Percentiles rank a stretch among this genome's conserved stretches.
Conservation (phyloP, 2,888 invertebrate genomes). For the Blastobasis adustella region DNA sequence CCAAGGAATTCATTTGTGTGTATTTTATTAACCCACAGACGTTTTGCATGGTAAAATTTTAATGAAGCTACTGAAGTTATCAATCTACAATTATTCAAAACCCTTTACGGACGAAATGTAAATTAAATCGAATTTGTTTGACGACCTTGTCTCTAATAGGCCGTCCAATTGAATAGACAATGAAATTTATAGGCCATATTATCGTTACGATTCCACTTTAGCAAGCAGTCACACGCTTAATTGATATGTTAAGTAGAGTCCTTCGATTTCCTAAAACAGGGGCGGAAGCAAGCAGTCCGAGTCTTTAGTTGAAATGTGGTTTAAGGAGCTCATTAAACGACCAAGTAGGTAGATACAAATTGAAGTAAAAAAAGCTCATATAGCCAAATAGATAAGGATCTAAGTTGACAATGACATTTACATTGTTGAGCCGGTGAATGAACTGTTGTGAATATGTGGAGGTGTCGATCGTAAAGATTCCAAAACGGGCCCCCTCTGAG, state of each 20-base stretch:
- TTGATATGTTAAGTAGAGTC: not conserved
- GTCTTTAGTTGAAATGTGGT: too few relatives aligned
- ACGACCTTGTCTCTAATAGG: constrained; percentile 1
- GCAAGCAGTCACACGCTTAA: not conserved
- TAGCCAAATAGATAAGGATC: constrained; percentile 36
- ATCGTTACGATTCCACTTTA: not conserved
- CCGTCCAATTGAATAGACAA: constrained; percentile 1
- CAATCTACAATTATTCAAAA: too few relatives aligned
- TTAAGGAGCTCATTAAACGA: too few relatives aligned
- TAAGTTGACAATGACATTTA: constrained; percentile 50
- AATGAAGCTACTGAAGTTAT: too few relatives aligned
- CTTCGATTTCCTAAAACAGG: not conserved
- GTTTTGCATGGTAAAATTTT: too few relatives aligned
- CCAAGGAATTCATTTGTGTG: too few relatives aligned
- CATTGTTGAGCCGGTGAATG: constrained; percentile 55
- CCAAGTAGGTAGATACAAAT: too few relatives aligned
- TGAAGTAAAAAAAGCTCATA: constrained; percentile 4
- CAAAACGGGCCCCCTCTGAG: constrained; percentile 56
- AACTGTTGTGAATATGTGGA: constrained; percentile 62
- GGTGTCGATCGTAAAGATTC: constrained; percentile 66
- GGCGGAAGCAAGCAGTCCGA: too few relatives aligned
- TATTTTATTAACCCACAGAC: too few relatives aligned
- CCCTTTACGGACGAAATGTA: too few relatives aligned
- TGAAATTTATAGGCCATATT: constrained; percentile 1
- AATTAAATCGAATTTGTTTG: too few relatives aligned